Evolutionary conservation across 1,140 invertebrate species (phyloP), one percentile per base, ranked within the genome.

Genomic region (Paramacrobiotus metropolitanus): DNA sequence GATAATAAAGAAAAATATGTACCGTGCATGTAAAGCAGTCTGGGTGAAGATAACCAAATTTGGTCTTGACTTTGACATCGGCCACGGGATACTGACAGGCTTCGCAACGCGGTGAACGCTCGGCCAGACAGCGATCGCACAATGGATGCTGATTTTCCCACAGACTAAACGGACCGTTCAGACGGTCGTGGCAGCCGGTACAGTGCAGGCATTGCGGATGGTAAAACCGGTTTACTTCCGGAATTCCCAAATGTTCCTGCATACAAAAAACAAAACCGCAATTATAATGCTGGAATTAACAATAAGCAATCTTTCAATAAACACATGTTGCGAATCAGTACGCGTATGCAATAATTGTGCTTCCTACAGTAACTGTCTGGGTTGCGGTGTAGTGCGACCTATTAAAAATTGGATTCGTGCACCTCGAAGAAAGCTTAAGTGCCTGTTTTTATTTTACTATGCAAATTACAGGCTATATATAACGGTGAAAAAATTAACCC

Each of bases 1-100:
- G n/a, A n/a, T n/a, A n/a, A n/a, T 55, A 18, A 55, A 55, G 9
- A 24, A 28, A 18, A 18, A 18, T 9, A 9, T 24, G 15, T 55
- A 55, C 48, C 15, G 48, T 55, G 48, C 48, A 55, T 18, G 24
- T 24, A 24, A 55, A 55, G 48, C 48, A 55, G 24, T 55, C 48
- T 18, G 48, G 48, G 24, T 55, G 48, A 55, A 55, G 24, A 24
- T 55, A 55, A 4, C 48, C 48, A 55, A 55, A 55, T 55, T 55
- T 55, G 24, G 48, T 55, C 9, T 24, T 9, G 9, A 55, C 15
- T 28, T 55, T 55, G 9, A 55, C 24, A 24, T 55, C 48, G 9
- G 48, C 9, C 15, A 55, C 48, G 48, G 48, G 48, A 24, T 55
- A 18, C 4, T 55, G 48, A 24, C 48, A 55, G 4, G 9, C 48